A percentile compares a stretch with the other conserved stretches of the same genome.
These are phyloP conservation scores for Portunus trituberculatus DNA, from an alignment of 1,140 invertebrate species.

Conservation along the genomic window DNA sequence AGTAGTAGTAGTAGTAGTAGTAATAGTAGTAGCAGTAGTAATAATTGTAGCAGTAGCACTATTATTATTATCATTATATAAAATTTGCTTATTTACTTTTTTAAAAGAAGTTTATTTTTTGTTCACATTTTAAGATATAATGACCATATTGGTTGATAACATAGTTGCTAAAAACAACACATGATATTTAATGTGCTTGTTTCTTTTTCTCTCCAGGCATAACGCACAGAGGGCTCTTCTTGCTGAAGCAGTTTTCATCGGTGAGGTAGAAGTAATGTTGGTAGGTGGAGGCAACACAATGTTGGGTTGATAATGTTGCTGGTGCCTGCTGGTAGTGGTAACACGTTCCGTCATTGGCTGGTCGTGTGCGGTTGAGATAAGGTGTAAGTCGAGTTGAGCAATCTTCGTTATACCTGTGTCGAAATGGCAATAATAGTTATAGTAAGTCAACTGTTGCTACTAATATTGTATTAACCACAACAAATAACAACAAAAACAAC, in stretches of 20 bases:
- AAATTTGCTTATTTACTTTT: too few relatives aligned
- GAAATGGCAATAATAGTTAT: too few relatives aligned
- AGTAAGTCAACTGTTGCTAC: too few relatives aligned
- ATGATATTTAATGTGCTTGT: not conserved
- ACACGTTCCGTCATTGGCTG: not conserved
- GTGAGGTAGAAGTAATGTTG: constrained; percentile 45
- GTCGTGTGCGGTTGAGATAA: not conserved
- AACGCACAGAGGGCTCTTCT: constrained; percentile 42
- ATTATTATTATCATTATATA: too few relatives aligned
- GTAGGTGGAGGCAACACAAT: constrained; percentile 27
- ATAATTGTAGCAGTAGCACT: too few relatives aligned
- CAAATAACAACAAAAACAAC: not conserved
- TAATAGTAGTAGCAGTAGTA: too few relatives aligned
- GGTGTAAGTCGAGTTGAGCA: not conserved
- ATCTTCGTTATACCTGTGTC: not conserved
- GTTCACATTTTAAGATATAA: too few relatives aligned
- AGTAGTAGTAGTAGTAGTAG: too few relatives aligned
- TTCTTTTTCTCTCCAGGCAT: not conserved
- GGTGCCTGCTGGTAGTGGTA: constrained; percentile 54
- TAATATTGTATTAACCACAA: not conserved
- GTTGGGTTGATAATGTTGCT: not conserved
- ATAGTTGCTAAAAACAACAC: too few relatives aligned
- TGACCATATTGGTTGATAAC: too few relatives aligned
- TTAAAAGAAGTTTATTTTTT: too few relatives aligned
- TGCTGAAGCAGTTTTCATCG: constrained; percentile 34